Conservation (phyloP, 1,140 invertebrate species). For the Ips nitidus region DNA sequence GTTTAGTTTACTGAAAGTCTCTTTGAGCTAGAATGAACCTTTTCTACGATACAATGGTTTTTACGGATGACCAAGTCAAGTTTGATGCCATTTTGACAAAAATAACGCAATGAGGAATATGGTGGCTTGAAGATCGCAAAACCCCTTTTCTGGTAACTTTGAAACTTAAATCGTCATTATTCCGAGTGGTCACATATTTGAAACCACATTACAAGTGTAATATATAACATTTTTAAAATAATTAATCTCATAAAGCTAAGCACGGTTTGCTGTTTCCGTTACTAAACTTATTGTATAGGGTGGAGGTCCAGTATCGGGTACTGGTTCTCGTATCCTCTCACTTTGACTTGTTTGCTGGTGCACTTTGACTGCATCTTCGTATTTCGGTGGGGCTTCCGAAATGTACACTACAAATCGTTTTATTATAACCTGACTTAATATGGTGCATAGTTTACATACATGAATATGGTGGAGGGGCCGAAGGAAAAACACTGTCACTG, state of each 20-base stretch:
- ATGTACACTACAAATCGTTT: slow-evolving; percentile 13
- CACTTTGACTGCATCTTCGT: slow-evolving; percentile 24
- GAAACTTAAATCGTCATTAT: not conserved
- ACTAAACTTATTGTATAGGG: slow-evolving; percentile 9
- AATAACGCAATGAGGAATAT: not conserved
- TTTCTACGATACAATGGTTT: too few relatives aligned
- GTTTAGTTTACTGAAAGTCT: too few relatives aligned
- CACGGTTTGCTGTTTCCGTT: not conserved
- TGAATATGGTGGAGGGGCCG: slow-evolving; percentile 26
- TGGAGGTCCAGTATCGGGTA: not conserved
- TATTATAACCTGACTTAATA: not conserved
- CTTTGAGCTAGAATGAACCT: too few relatives aligned
- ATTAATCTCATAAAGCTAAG: not conserved
- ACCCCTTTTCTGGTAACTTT: too few relatives aligned
- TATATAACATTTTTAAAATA: slow-evolving; percentile 3
- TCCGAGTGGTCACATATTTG: not conserved
- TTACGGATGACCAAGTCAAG: too few relatives aligned
- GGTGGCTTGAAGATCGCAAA: not conserved
- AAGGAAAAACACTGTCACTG: slow-evolving; percentile 19
- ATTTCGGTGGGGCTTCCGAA: slow-evolving; percentile 23
- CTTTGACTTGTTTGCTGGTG: not conserved
- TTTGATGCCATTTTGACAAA: not conserved
- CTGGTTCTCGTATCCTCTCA: not conserved
- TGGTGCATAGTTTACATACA: slow-evolving; percentile 7
- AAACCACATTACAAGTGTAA: not conserved